These are phyloP conservation scores for Zeugodacus cucurbitae DNA, from an alignment of 1,140 invertebrate species.

Conservation along the genomic window DNA sequence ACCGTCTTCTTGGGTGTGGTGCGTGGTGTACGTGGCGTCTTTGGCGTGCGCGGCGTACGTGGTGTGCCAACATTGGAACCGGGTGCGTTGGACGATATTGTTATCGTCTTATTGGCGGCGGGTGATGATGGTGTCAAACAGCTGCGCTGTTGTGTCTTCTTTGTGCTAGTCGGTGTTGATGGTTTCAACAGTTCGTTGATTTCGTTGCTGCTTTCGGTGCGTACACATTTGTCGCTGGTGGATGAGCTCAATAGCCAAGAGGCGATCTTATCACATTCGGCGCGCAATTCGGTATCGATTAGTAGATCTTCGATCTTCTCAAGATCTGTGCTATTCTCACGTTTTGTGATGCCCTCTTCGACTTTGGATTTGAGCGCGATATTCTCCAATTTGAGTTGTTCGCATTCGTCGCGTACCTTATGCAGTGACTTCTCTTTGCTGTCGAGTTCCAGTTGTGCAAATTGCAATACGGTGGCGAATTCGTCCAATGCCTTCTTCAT, in stretches of 20 bases:
- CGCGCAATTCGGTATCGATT: slow-evolving; percentile 58
- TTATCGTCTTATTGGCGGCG: slow-evolving; percentile 45
- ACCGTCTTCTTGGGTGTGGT: slow-evolving; percentile 62
- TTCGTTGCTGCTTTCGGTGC: slow-evolving; percentile 57
- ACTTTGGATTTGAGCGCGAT: slow-evolving; percentile 61
- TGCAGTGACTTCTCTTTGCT: slow-evolving; percentile 61
- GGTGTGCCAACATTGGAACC: slow-evolving; percentile 51
- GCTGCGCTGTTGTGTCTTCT: slow-evolving; percentile 50
- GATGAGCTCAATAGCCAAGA: slow-evolving; percentile 59
- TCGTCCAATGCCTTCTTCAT: slow-evolving; percentile 65
- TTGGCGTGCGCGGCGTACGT: slow-evolving; percentile 54
- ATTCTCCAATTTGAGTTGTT: slow-evolving; percentile 63
- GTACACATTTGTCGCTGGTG: slow-evolving; percentile 55
- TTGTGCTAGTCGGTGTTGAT: slow-evolving; percentile 44
- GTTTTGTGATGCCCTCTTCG: slow-evolving; percentile 49
- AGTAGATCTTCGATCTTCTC: slow-evolving; percentile 63
- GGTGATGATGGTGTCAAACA: slow-evolving; percentile 47
- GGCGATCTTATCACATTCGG: slow-evolving; percentile 63
- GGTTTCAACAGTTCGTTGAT: slow-evolving; percentile 53
- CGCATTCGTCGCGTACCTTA: slow-evolving; percentile 63
- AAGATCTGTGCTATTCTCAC: slow-evolving; percentile 59
- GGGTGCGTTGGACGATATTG: not conserved
- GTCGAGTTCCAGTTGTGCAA: slow-evolving; percentile 62
- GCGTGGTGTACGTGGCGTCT: slow-evolving; percentile 49
- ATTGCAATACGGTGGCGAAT: slow-evolving; percentile 62